Conservation (phyloP, 2,113 vertebrate genomes). For the Ictidomys tridecemlineatus region DNA sequence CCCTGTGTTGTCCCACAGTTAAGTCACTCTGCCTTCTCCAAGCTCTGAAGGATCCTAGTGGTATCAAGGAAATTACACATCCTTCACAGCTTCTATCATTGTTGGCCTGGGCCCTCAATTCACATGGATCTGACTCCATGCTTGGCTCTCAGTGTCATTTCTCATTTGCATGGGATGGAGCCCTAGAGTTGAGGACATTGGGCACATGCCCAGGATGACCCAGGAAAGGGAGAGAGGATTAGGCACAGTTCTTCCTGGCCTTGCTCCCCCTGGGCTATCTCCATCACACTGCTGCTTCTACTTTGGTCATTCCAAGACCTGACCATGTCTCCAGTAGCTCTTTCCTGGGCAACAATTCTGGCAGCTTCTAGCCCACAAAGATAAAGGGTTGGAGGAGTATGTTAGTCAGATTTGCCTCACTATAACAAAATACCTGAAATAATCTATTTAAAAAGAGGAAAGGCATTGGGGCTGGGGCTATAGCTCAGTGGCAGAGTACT, state of each 20-base stretch:
- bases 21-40: not conserved
- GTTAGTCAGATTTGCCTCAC: not conserved
- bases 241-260: too few species aligned
- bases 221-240: not conserved
- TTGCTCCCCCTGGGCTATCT: not conserved
- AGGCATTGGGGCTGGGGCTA: not conserved
- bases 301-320: not conserved
- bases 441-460: not conserved
- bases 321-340: not conserved
- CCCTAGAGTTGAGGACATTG: not conserved
- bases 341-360: not conserved
- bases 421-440: not conserved
- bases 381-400: not conserved
- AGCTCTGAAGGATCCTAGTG: not conserved
- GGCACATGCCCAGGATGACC: not conserved
- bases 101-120: not conserved
- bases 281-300: not conserved
- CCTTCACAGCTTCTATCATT: rapidly evolving
- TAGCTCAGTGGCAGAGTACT: too few species aligned
- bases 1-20: too few species aligned
- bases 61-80: not conserved
- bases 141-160: too few species aligned
- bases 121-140: rapidly evolving
- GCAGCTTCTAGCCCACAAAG: not conserved
- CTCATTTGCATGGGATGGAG: not conserved